Conservation (phyloP, 2,797 vertebrate species). For the Tamandua tetradactyla region DNA sequence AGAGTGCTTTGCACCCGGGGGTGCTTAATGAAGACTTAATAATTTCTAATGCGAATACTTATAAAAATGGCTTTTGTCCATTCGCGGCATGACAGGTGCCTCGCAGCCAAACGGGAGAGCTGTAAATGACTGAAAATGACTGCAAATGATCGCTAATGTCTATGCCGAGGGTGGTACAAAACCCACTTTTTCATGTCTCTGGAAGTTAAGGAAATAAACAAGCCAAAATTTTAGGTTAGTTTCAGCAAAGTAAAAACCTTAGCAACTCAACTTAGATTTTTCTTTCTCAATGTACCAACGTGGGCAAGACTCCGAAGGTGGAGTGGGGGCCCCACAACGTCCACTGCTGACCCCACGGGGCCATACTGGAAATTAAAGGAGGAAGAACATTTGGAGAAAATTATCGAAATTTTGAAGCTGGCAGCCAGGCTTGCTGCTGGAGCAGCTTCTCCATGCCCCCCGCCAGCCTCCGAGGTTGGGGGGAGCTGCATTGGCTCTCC, state of each 20-base stretch:
- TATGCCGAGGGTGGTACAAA: neutral
- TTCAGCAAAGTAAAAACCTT: slow-evolving; percentile 1
- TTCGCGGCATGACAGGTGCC: slow-evolving; percentile 57
- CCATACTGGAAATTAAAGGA: neutral
- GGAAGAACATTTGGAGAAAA: slow-evolving; percentile 7
- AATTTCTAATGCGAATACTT: slow-evolving; percentile 66
- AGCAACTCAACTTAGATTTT: neutral
- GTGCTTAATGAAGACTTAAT: slow-evolving; percentile 78
- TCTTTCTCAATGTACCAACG: neutral
- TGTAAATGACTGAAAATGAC: slow-evolving; percentile 54
- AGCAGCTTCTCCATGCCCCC: neutral
- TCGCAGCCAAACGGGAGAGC: neutral
- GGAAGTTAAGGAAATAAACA: slow-evolving; percentile 59
- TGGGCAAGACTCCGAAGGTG: neutral
- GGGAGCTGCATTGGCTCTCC: neutral
- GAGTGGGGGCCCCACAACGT: neutral
- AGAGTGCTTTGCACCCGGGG: slow-evolving; percentile 70
- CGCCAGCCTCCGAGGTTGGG: neutral
- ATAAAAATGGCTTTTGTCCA: slow-evolving; percentile 72
- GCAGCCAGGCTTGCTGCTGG: neutral
- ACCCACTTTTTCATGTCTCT: neutral
- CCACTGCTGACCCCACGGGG: neutral
- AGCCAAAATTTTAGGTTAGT: slow-evolving; percentile 25
- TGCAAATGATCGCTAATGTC: slow-evolving; percentile 54
- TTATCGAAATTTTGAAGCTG: neutral